phyloP scores from a whole-genome alignment of 2,888 invertebrate genomes.

The Corbicula japonica region DNA sequence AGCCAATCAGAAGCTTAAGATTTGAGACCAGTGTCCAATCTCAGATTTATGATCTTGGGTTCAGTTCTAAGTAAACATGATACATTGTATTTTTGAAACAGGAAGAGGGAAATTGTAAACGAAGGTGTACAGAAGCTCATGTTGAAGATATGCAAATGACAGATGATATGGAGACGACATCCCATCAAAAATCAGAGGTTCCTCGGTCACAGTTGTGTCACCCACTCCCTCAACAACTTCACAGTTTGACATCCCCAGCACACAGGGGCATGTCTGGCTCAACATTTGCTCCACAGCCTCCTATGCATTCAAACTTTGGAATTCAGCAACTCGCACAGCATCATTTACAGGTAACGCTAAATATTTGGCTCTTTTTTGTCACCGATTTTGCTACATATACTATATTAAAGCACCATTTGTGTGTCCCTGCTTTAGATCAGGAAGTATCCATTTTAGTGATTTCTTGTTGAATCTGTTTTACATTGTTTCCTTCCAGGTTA shows the following conservation, averaged over 20 bases:
- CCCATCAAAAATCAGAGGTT: neutral
- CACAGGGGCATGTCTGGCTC: neutral
- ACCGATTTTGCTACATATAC: neutral
- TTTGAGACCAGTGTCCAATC: neutral
- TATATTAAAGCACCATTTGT: neutral
- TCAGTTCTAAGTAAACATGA: neutral
- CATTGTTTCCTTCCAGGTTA: conserved; percentile 4
- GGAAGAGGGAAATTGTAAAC: conserved; percentile 30
- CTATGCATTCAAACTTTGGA: conserved; percentile 14
- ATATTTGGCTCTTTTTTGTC: neutral
- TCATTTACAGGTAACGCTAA: conserved; percentile 11
- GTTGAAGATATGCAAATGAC: conserved; percentile 22
- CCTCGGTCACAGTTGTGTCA: neutral
- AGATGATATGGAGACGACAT: conserved; percentile 17
- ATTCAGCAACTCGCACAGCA: conserved; percentile 12
- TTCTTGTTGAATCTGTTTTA: too few species aligned
- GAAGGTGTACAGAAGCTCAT: conserved; percentile 32
- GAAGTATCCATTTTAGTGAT: too few species aligned
- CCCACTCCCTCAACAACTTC: neutral
- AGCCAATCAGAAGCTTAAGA: neutral
- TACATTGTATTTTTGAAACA: neutral
- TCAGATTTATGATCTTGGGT: neutral
- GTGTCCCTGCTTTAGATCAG: neutral
- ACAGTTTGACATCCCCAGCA: neutral
- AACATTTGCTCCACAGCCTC: neutral